phyloP scores from a whole-genome alignment of 2,888 invertebrate genomes.

The Harmothoe impar region DNA sequence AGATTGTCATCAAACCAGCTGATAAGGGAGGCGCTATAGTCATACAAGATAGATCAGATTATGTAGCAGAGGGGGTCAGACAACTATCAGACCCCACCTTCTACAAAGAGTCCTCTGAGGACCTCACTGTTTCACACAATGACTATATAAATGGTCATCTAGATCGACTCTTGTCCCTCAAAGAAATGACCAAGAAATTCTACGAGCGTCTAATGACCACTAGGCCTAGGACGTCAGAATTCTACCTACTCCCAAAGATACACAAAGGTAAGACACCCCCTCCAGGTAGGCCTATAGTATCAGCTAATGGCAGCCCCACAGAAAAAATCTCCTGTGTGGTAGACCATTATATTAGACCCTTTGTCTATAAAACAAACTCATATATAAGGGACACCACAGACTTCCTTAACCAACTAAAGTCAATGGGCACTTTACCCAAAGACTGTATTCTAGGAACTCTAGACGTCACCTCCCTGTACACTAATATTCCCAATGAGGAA shows the following conservation, averaged over 20 bases:
- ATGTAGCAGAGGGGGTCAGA: neutral
- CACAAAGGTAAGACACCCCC: no score
- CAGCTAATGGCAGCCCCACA: no score
- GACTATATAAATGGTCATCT: no score
- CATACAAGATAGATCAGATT: neutral
- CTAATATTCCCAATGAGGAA: no score
- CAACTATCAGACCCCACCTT: neutral
- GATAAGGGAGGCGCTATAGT: neutral
- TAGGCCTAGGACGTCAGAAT: neutral
- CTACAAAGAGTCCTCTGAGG: neutral
- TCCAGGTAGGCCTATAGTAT: no score
- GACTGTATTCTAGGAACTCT: neutral
- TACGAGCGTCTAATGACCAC: neutral
- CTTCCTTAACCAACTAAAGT: neutral
- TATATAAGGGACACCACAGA: no score
- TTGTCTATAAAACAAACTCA: no score
- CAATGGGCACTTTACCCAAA: no score
- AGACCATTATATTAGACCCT: no score
- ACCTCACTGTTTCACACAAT: neutral
- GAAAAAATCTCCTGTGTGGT: no score
- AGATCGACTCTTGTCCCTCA: neutral
- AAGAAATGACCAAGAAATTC: neutral
- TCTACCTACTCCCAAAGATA: conserved; percentile 51
- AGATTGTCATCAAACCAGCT: no score
- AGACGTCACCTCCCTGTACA: no score